Evolutionary conservation across 2,797 vertebrate genomes (phyloP).

Genomic region (Sebastolobus altivelis): DNA sequence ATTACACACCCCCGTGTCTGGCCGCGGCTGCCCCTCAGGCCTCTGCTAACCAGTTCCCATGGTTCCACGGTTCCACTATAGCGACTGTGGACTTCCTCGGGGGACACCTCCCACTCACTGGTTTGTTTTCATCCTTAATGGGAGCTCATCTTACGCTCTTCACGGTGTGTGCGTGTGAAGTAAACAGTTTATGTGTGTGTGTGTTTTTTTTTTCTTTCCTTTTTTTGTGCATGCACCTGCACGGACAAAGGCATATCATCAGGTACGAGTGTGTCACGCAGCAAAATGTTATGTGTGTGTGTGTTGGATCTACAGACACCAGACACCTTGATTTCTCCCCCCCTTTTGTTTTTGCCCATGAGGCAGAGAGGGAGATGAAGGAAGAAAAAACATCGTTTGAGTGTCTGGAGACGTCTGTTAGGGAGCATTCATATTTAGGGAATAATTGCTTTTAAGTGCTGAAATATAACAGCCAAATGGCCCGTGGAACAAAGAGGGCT

Average conservation of each 20-base stretch:
- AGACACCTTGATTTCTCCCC: slow-evolving; percentile 72
- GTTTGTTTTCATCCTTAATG: slow-evolving; percentile 85
- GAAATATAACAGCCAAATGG: slow-evolving; percentile 80
- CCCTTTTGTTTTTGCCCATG: slow-evolving; percentile 69
- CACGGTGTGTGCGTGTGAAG: slow-evolving; percentile 66
- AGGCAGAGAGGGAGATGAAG: slow-evolving; percentile 73
- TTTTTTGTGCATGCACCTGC: slow-evolving; percentile 59
- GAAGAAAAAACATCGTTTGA: slow-evolving; percentile 64
- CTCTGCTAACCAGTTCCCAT: slow-evolving; percentile 80
- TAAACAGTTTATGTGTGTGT: slow-evolving; percentile 61
- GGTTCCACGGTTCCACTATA: slow-evolving; percentile 79
- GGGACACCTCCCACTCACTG: slow-evolving; percentile 81
- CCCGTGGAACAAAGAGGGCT: slow-evolving; percentile 81
- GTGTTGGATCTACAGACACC: slow-evolving; percentile 55
- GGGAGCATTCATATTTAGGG: slow-evolving; percentile 78
- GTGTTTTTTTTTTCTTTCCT: background rate
- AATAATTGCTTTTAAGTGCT: slow-evolving; percentile 83
- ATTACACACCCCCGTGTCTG: slow-evolving; percentile 71
- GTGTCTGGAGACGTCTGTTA: slow-evolving; percentile 72
- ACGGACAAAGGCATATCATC: slow-evolving; percentile 31
- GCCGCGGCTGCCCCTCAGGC: slow-evolving; percentile 59
- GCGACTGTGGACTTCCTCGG: slow-evolving; percentile 68
- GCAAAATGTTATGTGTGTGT: background rate
- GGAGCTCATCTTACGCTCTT: slow-evolving; percentile 80
- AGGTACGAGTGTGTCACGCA: background rate